Percentiles rank a stretch among this genome's conserved stretches.
Evolutionary conservation across 2,113 vertebrate species (phyloP).

Genomic region (Pipra filicauda): DNA sequence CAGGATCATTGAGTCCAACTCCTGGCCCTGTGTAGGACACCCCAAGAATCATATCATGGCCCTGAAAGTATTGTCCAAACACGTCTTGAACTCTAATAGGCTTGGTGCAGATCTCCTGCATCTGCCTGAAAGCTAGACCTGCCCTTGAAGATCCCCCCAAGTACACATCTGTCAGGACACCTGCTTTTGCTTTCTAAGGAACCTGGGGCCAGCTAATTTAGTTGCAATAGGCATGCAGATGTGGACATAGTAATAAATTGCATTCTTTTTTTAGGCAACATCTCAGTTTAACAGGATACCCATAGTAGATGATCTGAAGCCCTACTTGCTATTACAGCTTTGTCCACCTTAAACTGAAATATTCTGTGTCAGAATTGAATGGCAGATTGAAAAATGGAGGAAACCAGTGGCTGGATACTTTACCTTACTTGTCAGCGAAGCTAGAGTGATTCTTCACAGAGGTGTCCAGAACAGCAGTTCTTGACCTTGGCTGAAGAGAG

Average conservation of each 20-base stretch:
- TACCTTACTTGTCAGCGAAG: background rate
- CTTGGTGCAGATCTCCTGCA: background rate
- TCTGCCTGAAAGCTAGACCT: background rate
- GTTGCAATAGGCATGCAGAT: background rate
- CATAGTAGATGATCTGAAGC: background rate
- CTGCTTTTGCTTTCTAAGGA: background rate
- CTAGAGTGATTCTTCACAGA: background rate
- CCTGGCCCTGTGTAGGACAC: background rate
- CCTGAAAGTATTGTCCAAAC: background rate
- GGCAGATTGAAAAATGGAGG: background rate
- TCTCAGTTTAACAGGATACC: background rate
- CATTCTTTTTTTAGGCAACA: background rate
- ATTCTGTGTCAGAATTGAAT: background rate
- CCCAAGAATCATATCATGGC: background rate
- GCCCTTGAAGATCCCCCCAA: background rate
- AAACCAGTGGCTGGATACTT: background rate
- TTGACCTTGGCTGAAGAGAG: background rate
- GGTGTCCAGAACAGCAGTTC: background rate
- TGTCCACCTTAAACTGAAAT: background rate
- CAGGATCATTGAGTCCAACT: background rate
- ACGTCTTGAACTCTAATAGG: background rate
- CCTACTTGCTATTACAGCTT: background rate
- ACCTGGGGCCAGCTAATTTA: background rate
- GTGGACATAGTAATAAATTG: accelerated
- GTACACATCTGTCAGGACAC: background rate